Evolutionary conservation across 1,140 invertebrate species (phyloP), one percentile per base, ranked within the genome.

Genomic region (Bombus terrestris): DNA sequence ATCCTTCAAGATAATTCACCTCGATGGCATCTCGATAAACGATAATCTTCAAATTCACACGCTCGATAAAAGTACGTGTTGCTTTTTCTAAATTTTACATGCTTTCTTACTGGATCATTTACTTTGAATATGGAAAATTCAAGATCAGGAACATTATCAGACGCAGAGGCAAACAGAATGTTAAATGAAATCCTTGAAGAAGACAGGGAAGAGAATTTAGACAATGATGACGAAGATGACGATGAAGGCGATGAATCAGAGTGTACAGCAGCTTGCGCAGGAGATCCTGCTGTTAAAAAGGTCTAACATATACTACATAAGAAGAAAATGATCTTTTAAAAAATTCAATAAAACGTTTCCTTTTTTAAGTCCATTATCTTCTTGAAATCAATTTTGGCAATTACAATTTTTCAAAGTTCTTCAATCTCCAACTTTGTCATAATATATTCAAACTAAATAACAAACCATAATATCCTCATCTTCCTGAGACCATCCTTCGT

Each of bases 161-260:
- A 89, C 9, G 73, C 83, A n/a, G 83, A 91, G 35, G 76, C 84
- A 39, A 87, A 89, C 18, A 25, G 57, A n/a, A 57, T 86, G 37
- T 35, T 92, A 43, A 73, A 88, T 5, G 59, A 86, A 32, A 88
- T 92, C 22, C 77, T 92, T 2, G 47, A 79, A 4, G 89, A 91
- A 43, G 86, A 92, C 28, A 9, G 41, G 39, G 15, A 37, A 13
- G 78, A 91, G 2, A 62, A 82, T 47, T 10, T 43, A 6, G 22
- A 9, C 12, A 69, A 37, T 2, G 37, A 79, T 32, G 37, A 22
- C 22, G 12, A 59, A 3, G 25, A 6, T 12, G 68, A 43, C 1
- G 25, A 32, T 32, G 64, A 66, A 66, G n/a, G 4, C 28, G 43
- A 81, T 37, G 37, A 18, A 28, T 37, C 32, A 32, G 41, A 66